These are phyloP conservation scores for Pasiphila rectangulata DNA, from an alignment of 2,888 invertebrate genomes.

Conservation along the genomic window DNA sequence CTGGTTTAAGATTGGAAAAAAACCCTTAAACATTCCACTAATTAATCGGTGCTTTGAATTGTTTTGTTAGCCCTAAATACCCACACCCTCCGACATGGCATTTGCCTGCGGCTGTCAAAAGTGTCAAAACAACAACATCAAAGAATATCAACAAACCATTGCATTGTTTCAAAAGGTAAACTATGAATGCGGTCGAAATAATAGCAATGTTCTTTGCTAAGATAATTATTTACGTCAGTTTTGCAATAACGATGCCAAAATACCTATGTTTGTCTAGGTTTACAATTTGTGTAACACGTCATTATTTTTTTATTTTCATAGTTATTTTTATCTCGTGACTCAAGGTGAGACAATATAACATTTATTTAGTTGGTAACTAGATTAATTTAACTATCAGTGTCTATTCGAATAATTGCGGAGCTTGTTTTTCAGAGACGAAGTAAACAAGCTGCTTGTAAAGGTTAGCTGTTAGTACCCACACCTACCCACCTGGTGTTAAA, in stretches of 20 bases:
- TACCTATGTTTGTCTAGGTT: too few relatives aligned
- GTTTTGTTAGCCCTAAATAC: constrained; percentile 2
- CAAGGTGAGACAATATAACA: constrained; percentile 20
- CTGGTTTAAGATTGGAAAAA: too few relatives aligned
- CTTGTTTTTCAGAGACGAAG: background rate
- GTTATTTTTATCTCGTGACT: too few relatives aligned
- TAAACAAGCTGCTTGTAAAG: background rate
- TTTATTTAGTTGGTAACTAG: background rate
- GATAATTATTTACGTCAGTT: background rate
- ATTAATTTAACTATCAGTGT: background rate
- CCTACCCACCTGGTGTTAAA: too few relatives aligned
- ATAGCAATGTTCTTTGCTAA: constrained; percentile 2
- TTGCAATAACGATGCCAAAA: too few relatives aligned
- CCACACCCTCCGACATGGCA: constrained; percentile 5
- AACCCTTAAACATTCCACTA: too few relatives aligned
- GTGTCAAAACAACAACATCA: constrained; percentile 26
- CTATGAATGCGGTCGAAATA: constrained; percentile 14
- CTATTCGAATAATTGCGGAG: background rate
- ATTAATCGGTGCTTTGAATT: background rate
- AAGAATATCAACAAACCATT: constrained; percentile 22
- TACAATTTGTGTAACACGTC: too few relatives aligned
- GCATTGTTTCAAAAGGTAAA: constrained; percentile 25
- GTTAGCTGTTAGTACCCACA: too few relatives aligned
- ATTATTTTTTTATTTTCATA: too few relatives aligned
- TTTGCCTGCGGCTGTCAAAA: constrained; percentile 20